Percentiles rank a stretch among this genome's conserved stretches.
Conservation (phyloP, 2,113 vertebrate genomes). For the Larimichthys polyactis region DNA sequence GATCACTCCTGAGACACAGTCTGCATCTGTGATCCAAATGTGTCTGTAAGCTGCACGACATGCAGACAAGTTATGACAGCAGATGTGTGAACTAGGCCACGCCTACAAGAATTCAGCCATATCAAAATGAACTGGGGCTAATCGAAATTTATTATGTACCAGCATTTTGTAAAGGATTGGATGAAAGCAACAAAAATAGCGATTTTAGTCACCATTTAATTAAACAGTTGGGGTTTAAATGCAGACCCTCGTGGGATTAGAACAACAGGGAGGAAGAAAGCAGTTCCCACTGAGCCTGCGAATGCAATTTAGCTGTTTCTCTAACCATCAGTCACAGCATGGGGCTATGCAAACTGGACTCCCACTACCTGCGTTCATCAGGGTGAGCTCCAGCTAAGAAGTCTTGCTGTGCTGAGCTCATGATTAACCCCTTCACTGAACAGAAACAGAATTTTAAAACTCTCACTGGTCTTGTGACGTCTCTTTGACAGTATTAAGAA, state of each 20-base stretch:
- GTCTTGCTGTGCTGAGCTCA: conserved; percentile 20
- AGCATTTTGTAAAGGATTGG: not conserved
- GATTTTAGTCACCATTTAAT: not conserved
- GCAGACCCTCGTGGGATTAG: conserved; percentile 6
- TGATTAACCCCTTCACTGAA: conserved; percentile 39
- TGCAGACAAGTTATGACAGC: not conserved
- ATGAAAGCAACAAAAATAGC: conserved; percentile 7
- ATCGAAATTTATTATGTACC: not conserved
- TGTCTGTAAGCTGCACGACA: not conserved
- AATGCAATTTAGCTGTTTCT: conserved; percentile 66
- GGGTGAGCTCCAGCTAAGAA: conserved; percentile 49
- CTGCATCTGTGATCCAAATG: not conserved
- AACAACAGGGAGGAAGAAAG: conserved; percentile 18
- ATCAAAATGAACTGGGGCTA: not conserved
- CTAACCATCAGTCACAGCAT: conserved; percentile 45
- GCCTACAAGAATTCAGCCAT: not conserved
- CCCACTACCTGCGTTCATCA: conserved; percentile 69
- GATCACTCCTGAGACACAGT: not conserved
- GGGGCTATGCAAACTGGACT: conserved; percentile 38
- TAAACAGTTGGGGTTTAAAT: conserved; percentile 7
- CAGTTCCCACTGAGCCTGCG: conserved; percentile 25
- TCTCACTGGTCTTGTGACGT: not conserved
- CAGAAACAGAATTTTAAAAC: not conserved
- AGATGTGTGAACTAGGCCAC: not conserved
- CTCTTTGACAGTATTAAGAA: conserved; percentile 19